phyloP scores from a whole-genome alignment of 2,888 invertebrate genomes.

The Macrophya annulata region DNA sequence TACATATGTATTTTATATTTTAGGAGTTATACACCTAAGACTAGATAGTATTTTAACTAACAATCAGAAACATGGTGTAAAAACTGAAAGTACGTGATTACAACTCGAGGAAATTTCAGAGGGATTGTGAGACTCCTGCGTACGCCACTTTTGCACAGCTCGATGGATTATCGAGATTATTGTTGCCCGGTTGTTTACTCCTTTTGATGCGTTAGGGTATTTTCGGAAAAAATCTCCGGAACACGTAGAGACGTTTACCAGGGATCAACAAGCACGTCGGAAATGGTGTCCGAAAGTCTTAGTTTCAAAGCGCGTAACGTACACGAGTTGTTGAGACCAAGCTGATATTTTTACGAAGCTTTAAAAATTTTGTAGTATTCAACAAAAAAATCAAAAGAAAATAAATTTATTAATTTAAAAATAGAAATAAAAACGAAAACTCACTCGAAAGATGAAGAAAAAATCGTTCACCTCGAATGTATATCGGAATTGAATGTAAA shows the following conservation, averaged over 20 bases:
- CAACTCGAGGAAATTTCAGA: conserved; percentile 9
- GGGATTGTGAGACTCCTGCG: conserved; percentile 36
- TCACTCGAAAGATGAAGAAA: not conserved
- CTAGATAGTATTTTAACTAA: not conserved
- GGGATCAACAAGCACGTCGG: conserved; percentile 35
- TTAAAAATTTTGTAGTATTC: not conserved
- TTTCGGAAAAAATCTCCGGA: conserved; percentile 59
- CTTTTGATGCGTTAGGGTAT: conserved; percentile 60
- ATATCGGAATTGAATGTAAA: not conserved
- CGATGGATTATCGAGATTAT: conserved; percentile 70
- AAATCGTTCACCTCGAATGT: not conserved
- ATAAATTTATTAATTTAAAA: too few species aligned
- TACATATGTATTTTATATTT: not conserved
- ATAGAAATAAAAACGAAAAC: not conserved
- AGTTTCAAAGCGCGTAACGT: not conserved
- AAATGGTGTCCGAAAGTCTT: conserved; percentile 31
- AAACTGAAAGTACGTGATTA: conserved; percentile 7
- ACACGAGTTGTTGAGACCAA: not conserved
- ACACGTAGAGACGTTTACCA: conserved; percentile 50
- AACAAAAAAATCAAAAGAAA: not conserved
- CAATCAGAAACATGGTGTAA: conserved; percentile 15
- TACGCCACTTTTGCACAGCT: conserved; percentile 65
- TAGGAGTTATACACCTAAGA: not conserved
- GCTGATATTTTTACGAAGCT: not conserved
- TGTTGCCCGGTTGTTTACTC: conserved; percentile 62